These are phyloP conservation scores for Myotis daubentonii DNA, from an alignment of 2,797 vertebrate genomes.

Conservation along the genomic window DNA sequence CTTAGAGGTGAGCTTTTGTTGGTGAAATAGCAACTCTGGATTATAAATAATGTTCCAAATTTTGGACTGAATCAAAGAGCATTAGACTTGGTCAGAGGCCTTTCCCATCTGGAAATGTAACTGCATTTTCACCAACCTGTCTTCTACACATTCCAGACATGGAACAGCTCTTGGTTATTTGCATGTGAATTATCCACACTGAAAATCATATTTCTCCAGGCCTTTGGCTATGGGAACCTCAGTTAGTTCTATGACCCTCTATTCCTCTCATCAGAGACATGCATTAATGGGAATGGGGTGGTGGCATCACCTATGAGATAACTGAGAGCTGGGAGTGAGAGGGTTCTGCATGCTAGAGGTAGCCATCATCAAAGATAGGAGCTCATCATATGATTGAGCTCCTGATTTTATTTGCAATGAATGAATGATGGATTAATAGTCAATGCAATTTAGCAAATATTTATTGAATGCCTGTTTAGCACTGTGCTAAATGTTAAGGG, in stretches of 20 bases:
- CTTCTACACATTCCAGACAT: background rate
- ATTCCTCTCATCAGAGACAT: background rate
- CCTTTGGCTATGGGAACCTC: background rate
- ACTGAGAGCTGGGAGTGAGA: background rate
- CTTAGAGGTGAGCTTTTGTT: background rate
- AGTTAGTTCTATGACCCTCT: background rate
- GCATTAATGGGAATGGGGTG: background rate
- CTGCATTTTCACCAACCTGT: background rate
- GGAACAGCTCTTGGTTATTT: background rate
- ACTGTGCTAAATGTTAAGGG: background rate
- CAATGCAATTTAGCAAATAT: background rate
- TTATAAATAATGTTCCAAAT: conserved; percentile 13
- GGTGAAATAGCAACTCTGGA: conserved; percentile 19
- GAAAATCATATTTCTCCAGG: background rate
- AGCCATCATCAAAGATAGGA: background rate
- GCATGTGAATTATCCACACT: background rate
- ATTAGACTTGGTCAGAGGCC: background rate
- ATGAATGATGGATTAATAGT: background rate
- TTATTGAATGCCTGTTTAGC: background rate
- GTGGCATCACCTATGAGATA: background rate
- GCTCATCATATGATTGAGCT: background rate
- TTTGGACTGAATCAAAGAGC: conserved; percentile 15
- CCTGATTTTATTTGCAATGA: background rate
- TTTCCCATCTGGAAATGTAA: background rate
- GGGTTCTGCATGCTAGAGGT: background rate